Evolutionary conservation across 2,888 invertebrate species (phyloP), one percentile per base, ranked within the genome.

Genomic region (Limnephilus lunatus): DNA sequence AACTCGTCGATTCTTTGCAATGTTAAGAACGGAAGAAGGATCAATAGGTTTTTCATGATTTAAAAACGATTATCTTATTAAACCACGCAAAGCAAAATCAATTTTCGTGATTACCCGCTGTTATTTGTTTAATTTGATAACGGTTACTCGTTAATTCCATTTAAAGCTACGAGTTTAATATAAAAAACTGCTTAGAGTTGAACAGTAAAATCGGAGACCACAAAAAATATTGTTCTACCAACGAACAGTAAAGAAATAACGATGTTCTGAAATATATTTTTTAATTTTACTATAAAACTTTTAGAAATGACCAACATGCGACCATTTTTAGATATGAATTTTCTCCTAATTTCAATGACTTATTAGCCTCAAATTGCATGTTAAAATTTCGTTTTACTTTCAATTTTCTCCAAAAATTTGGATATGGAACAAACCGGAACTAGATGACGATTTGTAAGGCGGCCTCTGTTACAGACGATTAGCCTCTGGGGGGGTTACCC

Each of bases 401-500:
- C 25, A 35, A 85, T 85, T 85, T 35, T 32, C 85, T 39, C 19
- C 32, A 85, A 48, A 83, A 83, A 31, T 31, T 87, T 87, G 68
- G 87, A 87, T 30, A 32, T 80, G 80, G 81, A 81, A 80, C 88
- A 89, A 89, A 80, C 88, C 81, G 88, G 88, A 89, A 89, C 32
- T 89, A 35, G 87, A 48, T 89, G 88, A 89, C 81, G 88, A 90
- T 90, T 90, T 90, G 83, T 90, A 85, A 85, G 85, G 85, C 85
- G 90, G 90, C 85, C 68, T 90, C 83, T 85, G 90, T 90, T 85
- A 83, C 90, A 85, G 90, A 53, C 90, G 90, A 90, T 90, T 90
- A 90, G 68, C 90, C 85, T 3, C 39, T 31, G 82, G 90, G 25
- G 88, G 44, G 86, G 87, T 31, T 35, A 35, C 81, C 3, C 88